Base-by-base conservation (phyloP, 2,797 vertebrate species). In the Diplodus puntazzo region DNA sequence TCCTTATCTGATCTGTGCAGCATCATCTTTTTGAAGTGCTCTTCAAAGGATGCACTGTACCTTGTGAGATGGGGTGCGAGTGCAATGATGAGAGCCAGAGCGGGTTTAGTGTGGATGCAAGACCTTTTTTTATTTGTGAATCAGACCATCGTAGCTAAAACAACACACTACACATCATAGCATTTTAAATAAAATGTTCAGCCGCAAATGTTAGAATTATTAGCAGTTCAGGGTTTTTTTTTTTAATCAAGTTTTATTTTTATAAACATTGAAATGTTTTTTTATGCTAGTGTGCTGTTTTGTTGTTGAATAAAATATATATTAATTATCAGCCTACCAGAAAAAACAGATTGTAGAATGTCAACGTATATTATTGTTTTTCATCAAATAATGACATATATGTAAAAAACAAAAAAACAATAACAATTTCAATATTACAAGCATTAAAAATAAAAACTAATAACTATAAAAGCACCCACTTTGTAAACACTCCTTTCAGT, bases 11-110 rank as follows among this genome's bases (percentile, higher is more conserved):
- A 92, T 91, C 81, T 11, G 27, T 67, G 75, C 86, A 82, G 84
- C 81, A 73, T 84, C 80, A 80, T 88, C 83, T 77, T 89, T 93
- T 92, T 92, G 90, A 93, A 92, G 91, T 87, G n/a, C 42, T 90
- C 86, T 89, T 93, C 91, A 94, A 92, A 93, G 90, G 57, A 1
- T 23, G 65, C 72, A 82, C 70, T 84, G 70, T 82, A 87, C 77
- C 75, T 79, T 63, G 61, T 73, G 83, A 92, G 86, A 92, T 64
- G 69, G 74, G 75, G 83, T 84, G 85, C 77, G 80, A 86, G 75
- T 69, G 81, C 73, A 83, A 49, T 87, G 82, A 92, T 77, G 81
- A 86, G 81, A 88, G 87, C 75, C 85, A 90, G 71, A 85, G 75
- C 89, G 68, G 79, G 69, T 84, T 84, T 79, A 71, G 75, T 64